phyloP scores from a whole-genome alignment of 2,797 vertebrate genomes.

The Chelonia mydas region DNA sequence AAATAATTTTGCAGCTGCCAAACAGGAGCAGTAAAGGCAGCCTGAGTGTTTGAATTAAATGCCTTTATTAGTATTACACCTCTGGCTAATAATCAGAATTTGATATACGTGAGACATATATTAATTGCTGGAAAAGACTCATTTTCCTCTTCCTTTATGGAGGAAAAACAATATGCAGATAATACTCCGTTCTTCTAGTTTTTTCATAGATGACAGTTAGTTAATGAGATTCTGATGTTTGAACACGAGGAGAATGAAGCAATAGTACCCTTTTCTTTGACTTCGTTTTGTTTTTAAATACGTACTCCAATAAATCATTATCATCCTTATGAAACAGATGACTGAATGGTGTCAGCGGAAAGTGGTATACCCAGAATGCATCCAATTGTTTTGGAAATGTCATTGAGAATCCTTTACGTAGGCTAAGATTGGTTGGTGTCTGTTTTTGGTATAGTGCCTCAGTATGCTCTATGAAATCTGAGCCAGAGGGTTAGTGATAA shows the following conservation, averaged over 20 bases:
- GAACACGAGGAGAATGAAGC: background rate
- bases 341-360: background rate
- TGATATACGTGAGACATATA: rapidly evolving
- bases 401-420: rapidly evolving
- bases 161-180: background rate
- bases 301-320: background rate
- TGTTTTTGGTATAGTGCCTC: background rate
- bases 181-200: background rate
- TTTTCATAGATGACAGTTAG: background rate
- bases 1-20: background rate
- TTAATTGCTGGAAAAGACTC: background rate
- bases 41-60: background rate
- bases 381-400: background rate
- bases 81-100: rapidly evolving
- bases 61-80: rapidly evolving
- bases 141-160: background rate
- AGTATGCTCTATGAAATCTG: background rate
- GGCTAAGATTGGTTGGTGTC: background rate
- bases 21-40: rapidly evolving
- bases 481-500: background rate
- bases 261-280: background rate
- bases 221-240: background rate
- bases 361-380: background rate
- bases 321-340: background rate
- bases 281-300: background rate